Evolutionary conservation across 1,140 invertebrate genomes (phyloP).

Genomic region (Wiebesia pumilae): DNA sequence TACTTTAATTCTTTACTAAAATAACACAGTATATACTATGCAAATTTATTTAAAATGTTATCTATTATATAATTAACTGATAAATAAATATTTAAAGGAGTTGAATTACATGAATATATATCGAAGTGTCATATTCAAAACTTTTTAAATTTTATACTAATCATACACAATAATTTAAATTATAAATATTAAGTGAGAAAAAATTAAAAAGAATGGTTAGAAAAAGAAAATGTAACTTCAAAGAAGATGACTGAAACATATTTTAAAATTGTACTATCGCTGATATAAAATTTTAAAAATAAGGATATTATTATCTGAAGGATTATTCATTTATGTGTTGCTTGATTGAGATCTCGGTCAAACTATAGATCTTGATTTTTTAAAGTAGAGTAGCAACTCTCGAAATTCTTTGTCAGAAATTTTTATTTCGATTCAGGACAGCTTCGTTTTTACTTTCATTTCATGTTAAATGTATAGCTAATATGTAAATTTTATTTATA

Average conservation of each 20-base stretch:
- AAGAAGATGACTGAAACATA: background rate
- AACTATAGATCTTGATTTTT: constrained; percentile 10
- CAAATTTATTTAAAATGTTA: too few relatives aligned
- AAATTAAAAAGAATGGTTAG: background rate
- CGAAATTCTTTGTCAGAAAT: constrained; percentile 14
- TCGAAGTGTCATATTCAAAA: too few relatives aligned
- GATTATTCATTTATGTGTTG: background rate
- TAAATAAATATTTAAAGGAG: too few relatives aligned
- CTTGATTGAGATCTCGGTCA: background rate
- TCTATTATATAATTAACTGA: too few relatives aligned
- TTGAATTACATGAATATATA: too few relatives aligned
- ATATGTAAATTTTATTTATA: constrained; percentile 12
- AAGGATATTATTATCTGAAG: background rate
- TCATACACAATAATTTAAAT: too few relatives aligned
- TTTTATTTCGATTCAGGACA: background rate
- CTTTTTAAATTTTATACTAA: too few relatives aligned
- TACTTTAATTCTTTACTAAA: too few relatives aligned
- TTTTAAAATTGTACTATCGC: background rate
- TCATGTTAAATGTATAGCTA: background rate
- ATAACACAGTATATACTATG: too few relatives aligned
- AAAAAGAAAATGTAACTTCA: background rate
- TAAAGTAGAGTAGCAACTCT: background rate
- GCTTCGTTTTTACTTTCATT: constrained; percentile 9
- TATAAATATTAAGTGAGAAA: too few relatives aligned
- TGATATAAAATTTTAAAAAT: background rate